These are phyloP conservation scores for Sebastes kiyomatsui DNA, from an alignment of 2,797 vertebrate species.

Conservation along the genomic window DNA sequence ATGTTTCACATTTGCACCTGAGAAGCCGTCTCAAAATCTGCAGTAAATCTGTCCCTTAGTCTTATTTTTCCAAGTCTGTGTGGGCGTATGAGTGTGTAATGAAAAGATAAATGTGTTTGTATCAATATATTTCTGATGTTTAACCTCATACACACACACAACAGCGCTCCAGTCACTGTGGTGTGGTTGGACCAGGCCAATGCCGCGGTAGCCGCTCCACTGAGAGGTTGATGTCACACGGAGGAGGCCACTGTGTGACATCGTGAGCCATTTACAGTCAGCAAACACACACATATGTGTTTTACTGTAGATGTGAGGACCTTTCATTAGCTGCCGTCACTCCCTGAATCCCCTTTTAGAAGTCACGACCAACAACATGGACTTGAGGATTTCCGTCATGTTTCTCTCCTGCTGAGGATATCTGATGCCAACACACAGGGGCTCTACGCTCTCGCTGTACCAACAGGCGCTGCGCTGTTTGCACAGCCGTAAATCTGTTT, in stretches of 20 bases:
- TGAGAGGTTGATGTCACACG: slow-evolving; percentile 21
- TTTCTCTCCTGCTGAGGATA: neutral
- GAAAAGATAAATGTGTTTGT: neutral
- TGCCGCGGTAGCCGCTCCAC: slow-evolving; percentile 25
- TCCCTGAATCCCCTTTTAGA: neutral
- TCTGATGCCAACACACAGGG: neutral
- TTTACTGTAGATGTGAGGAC: neutral
- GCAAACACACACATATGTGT: neutral
- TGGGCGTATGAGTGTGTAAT: neutral
- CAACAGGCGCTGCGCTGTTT: slow-evolving; percentile 39
- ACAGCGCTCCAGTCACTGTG: slow-evolving; percentile 2
- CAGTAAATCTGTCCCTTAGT: neutral
- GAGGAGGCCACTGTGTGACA: slow-evolving; percentile 24
- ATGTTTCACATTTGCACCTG: neutral
- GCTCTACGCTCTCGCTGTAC: neutral
- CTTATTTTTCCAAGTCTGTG: neutral
- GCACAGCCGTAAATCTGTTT: slow-evolving; percentile 5
- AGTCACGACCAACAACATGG: neutral
- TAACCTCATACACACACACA: neutral
- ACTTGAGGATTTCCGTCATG: neutral
- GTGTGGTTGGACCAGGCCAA: slow-evolving; percentile 8
- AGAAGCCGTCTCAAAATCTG: neutral
- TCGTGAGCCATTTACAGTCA: slow-evolving; percentile 11
- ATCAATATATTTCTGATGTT: neutral
- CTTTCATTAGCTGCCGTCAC: neutral